Conservation (phyloP, 2,888 invertebrate genomes). For the Junonia oenone region DNA sequence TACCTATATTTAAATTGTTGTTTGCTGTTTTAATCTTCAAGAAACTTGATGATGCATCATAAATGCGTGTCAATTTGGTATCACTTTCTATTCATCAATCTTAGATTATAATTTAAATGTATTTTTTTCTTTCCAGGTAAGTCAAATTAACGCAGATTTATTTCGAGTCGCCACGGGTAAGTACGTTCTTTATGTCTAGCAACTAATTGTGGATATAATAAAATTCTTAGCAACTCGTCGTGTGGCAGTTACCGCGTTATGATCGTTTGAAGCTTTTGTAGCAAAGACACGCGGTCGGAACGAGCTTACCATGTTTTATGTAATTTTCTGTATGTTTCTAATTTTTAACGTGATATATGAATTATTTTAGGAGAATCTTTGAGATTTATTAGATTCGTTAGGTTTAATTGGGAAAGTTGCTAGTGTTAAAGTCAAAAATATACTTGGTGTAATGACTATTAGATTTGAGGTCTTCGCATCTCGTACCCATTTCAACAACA, state of each 20-base stretch:
- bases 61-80: too few species aligned
- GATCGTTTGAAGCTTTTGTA: neutral
- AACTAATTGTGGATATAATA: conserved; percentile 6
- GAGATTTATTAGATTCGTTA: too few species aligned
- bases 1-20: too few species aligned
- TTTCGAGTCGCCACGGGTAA: neutral
- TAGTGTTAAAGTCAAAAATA: too few species aligned
- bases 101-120: too few species aligned
- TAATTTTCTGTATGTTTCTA: neutral
- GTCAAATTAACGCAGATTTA: neutral
- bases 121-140: conserved; percentile 19
- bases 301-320: neutral
- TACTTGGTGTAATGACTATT: too few species aligned
- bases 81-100: neutral
- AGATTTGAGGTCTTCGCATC: too few species aligned
- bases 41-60: too few species aligned
- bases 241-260: conserved; percentile 3
- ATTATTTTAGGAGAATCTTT: too few species aligned
- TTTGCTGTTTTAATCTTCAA: too few species aligned
- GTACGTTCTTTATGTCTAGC: neutral
- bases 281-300: neutral
- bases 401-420: too few species aligned
- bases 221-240: neutral
- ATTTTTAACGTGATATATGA: neutral
- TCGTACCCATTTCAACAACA: too few species aligned